Percentiles rank a stretch among this genome's conserved stretches.
phyloP scores from a whole-genome alignment of 1,140 invertebrate genomes.

The Aphis gossypii region DNA sequence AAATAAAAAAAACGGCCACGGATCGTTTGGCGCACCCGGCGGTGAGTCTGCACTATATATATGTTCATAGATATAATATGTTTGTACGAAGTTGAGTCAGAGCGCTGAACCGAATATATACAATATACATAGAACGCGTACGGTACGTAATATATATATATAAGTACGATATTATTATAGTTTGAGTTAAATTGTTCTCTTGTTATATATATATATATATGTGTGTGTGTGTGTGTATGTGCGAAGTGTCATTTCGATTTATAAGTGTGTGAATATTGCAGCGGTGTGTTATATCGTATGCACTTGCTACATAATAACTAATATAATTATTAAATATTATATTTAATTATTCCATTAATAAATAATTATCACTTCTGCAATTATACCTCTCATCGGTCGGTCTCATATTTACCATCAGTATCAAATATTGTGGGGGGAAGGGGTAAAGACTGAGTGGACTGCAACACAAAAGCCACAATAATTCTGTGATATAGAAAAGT shows the following conservation, averaged over 20 bases:
- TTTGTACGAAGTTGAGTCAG: background rate
- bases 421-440: too few relatives aligned
- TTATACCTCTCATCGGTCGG: too few relatives aligned
- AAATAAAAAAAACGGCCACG: constrained; percentile 18
- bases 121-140: background rate
- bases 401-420: background rate
- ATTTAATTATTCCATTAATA: background rate
- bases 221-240: too few relatives aligned
- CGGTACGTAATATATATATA: background rate
- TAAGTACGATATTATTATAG: background rate
- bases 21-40: constrained; percentile 31
- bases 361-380: background rate
- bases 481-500: too few relatives aligned
- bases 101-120: background rate
- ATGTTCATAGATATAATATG: background rate
- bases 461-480: too few relatives aligned
- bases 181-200: background rate
- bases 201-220: background rate
- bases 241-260: too few relatives aligned
- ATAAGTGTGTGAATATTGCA: background rate
- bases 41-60: background rate
- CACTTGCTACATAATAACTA: background rate
- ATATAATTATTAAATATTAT: background rate
- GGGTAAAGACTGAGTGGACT: too few relatives aligned
- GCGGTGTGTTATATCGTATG: background rate